These are phyloP conservation scores for Brachyalestes nurse DNA, from an alignment of 2,797 vertebrate genomes.

Conservation along the genomic window DNA sequence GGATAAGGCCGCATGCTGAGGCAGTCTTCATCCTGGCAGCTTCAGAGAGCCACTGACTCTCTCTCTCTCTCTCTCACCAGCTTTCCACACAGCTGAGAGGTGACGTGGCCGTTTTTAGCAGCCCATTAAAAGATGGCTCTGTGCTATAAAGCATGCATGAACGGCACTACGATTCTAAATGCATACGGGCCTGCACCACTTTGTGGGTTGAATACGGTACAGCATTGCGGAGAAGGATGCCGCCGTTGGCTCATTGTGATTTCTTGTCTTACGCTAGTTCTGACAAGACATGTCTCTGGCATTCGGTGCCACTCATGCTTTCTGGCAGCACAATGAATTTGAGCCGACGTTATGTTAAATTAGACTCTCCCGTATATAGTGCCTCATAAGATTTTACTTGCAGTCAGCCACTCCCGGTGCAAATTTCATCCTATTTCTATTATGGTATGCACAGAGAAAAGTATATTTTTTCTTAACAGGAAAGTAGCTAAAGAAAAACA, in stretches of 20 bases:
- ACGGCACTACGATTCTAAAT: background rate
- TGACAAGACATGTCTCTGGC: background rate
- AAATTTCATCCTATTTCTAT: background rate
- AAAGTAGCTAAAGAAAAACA: background rate
- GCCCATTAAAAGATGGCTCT: slow-evolving; percentile 41
- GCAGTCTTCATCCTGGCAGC: slow-evolving; percentile 42
- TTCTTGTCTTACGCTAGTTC: background rate
- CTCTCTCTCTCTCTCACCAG: slow-evolving; percentile 52
- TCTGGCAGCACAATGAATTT: background rate
- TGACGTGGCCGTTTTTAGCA: slow-evolving; percentile 50
- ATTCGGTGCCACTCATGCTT: background rate
- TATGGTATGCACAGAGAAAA: background rate
- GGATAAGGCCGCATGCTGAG: slow-evolving; percentile 30
- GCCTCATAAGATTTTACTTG: background rate
- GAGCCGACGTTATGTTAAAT: slow-evolving; percentile 6
- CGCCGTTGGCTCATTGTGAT: background rate
- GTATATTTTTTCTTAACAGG: background rate
- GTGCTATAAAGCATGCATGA: slow-evolving; percentile 45
- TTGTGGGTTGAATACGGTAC: background rate
- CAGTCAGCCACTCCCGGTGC: background rate
- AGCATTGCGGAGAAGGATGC: background rate
- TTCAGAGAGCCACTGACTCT: slow-evolving; percentile 37
- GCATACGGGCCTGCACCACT: background rate
- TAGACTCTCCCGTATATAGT: background rate
- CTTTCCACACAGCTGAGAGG: slow-evolving; percentile 44